Evolutionary conservation across 2,888 invertebrate genomes (phyloP), one percentile per base, ranked within the genome.

Genomic region (Dasypogon diadema): DNA sequence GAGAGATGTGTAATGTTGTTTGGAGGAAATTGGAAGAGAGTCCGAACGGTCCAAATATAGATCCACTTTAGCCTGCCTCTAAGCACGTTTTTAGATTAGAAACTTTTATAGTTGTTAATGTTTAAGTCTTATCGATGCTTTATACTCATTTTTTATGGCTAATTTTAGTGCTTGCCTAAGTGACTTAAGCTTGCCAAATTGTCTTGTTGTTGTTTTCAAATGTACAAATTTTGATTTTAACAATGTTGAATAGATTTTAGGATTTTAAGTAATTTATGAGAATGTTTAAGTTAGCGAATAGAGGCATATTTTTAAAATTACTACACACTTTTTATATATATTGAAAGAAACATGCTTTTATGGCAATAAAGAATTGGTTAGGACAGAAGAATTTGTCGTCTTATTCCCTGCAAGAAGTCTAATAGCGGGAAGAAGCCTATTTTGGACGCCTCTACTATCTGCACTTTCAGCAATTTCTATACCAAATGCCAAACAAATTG

Each of bases 1-100:
- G 96, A 81, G 97, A 97, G 88, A 97, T 97, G 97, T 97, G 97
- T 87, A 97, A 97, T 87, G 96, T 96, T 65, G 96, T 96, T 51
- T 96, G 95, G 95, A 91, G 95, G 78, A 96, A 96, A 86, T 86
- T 96, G 74, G 96, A 96, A 85, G 94, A 95, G 81, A 93, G 90
- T 55, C 93, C 94, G n/a, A 91, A 92, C 56, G 87, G 87, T 85
- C 83, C 86, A 8, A 79, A 80, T 42, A 78, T 84, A 63, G 84
- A 84, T 75, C 83, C 83, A 74, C 81, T 84, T 77, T 84, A 84
- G 70, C 30, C 21, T 34, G 18, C 8, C 14, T 26, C 1, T 21
- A 16, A 8, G 4, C 34, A 42, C 21, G 18, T 34, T 18, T 21
- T 63, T 30, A 4, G 18, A 12, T 55, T 63, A 63, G 6, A 12